Percentiles rank a stretch among this genome's conserved stretches.
Conservation (phyloP, 2,888 invertebrate species). For the Polydesmus complanatus region DNA sequence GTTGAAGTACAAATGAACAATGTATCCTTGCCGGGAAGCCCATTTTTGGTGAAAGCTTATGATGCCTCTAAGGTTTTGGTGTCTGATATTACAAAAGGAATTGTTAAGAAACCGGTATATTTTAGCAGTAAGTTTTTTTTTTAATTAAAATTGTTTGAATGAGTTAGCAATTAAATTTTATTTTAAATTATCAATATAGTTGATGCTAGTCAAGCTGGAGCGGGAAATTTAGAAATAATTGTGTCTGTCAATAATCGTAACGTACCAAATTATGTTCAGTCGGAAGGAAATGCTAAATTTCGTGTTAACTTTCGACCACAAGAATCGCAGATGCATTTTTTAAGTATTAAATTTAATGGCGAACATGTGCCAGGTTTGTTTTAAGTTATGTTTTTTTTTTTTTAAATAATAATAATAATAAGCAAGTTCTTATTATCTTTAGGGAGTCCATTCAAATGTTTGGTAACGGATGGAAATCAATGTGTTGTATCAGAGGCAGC, state of each 20-base stretch:
- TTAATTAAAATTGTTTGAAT: constrained; percentile 31
- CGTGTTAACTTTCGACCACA: constrained; percentile 89
- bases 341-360: constrained; percentile 69
- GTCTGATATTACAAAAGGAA: constrained; percentile 77
- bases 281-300: constrained; percentile 92
- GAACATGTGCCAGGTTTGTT: constrained; percentile 47
- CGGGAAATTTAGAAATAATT: constrained; percentile 93
- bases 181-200: constrained; percentile 28
- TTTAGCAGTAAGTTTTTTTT: constrained; percentile 60
- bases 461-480: constrained; percentile 54
- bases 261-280: constrained; percentile 94
- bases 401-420: background rate
- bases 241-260: constrained; percentile 92
- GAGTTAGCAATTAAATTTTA: too few species aligned
- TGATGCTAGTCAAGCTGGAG: constrained; percentile 54
- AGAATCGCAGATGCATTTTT: constrained; percentile 76
- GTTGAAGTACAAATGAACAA: constrained; percentile 60
- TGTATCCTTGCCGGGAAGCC: constrained; percentile 83
- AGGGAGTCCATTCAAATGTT: constrained; percentile 66
- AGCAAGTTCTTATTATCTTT: background rate
- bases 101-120: constrained; percentile 82
- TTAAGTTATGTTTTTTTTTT: too few species aligned
- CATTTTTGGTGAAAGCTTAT: constrained; percentile 89
- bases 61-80: constrained; percentile 90
- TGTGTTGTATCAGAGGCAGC: constrained; percentile 51